Base-by-base conservation (phyloP, 2,888 invertebrate genomes). In the Desoria tigrina region DNA sequence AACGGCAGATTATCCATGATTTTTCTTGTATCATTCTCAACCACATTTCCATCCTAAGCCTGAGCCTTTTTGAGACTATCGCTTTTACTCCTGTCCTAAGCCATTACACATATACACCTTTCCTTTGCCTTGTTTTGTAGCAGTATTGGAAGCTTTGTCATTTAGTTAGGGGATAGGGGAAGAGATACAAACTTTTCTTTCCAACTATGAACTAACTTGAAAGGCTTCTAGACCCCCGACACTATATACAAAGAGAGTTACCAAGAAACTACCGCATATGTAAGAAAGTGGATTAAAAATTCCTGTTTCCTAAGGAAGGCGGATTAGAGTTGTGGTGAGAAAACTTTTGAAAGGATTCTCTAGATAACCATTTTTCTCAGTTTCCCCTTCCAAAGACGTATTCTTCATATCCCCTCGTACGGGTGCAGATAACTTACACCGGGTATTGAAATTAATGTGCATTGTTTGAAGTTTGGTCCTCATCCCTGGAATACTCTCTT, bases 281-380 rank as follows among this genome's bases (percentile, higher is more conserved):
- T 66, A 69, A 72, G 69, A 71, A 74, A 71, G 71, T 70, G 74
- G 74, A 74, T 74, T 74, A 74, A 72, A 72, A 74, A 73, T 72
- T 73, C 72, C 53, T 71, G 74, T 69, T 74, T 72, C 72, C 63
- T 74, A 71, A 70, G 64, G 61, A 68, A 70, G 62, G 57, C 67
- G 72, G 74, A 74, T 74, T 74, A 74, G 72, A 65, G 28, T 50
- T 45, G 45, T 45, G 66, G 65, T 58, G 63, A 64, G 61, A 69
- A 69, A 71, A 69, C 62, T 68, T 72, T 72, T 74, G 64, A 64
- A 70, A 66, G 73, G 70, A 73, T 73, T 73, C 73, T 58, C 66
- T 65, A 58, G 59, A 65, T 65, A 65, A 65, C 67, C 63, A 63
- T 68, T 66, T 65, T 61, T 66, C 59, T 62, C 60, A 24, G 18